These are phyloP conservation scores for Calyptomena viridis DNA, from an alignment of 2,113 vertebrate genomes.

Conservation along the genomic window DNA sequence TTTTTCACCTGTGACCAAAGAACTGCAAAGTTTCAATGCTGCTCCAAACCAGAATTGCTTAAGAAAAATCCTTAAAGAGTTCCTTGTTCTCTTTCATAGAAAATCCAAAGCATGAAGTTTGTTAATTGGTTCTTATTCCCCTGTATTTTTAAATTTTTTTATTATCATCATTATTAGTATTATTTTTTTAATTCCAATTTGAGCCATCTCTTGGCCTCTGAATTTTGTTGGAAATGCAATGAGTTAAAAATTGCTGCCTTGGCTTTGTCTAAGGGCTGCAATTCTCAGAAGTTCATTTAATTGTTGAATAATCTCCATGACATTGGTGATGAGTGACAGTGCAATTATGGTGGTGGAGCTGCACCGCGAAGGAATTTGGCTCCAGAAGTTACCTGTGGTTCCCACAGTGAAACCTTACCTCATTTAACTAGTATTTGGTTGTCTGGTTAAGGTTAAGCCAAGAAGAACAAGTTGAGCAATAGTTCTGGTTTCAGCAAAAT, in stretches of 20 bases:
- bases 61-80: not conserved
- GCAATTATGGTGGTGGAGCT: not conserved
- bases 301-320: not conserved
- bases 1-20: not conserved
- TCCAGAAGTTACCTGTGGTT: not conserved
- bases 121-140: not conserved
- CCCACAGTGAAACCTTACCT: not conserved
- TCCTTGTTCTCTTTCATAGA: not conserved
- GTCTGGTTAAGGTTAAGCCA: not conserved
- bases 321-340: slow-evolving; percentile 12
- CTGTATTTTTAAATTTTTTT: no score
- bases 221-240: not conserved
- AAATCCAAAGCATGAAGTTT: not conserved
- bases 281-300: not conserved
- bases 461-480: not conserved
- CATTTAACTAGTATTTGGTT: not conserved
- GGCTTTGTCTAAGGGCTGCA: not conserved
- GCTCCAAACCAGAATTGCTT: not conserved
- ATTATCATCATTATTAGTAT: no score
- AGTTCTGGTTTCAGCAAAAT: not conserved
- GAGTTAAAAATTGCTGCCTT: not conserved
- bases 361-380: slow-evolving; percentile 17
- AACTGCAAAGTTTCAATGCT: fast-evolving
- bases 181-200: not conserved
- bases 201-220: not conserved